Evolutionary conservation across 1,140 invertebrate species (phyloP), one percentile per base, ranked within the genome.

Genomic region (Bombus difficillimus): DNA sequence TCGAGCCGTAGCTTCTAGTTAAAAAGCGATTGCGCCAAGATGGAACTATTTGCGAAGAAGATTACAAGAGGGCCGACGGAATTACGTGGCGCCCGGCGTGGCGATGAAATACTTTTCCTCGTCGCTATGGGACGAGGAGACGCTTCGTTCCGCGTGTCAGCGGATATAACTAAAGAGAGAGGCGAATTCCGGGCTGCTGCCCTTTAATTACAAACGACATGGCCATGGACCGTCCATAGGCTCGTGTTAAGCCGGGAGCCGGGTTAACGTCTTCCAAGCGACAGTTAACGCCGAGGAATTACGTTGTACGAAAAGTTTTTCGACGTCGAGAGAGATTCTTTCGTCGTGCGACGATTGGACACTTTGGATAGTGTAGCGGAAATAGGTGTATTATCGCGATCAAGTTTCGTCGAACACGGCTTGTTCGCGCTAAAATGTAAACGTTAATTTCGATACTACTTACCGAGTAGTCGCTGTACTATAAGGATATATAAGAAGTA

Each of bases 151-250:
- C 80, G 84, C 71, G 62, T 74, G 83, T 88, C 79, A 77, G 37
- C 81, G 66, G 32, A 43, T 64, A n/a, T 79, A 89, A 89, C 83
- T 71, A 89, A 83, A 68, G 62, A 86, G 47, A 15, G 69, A 22
- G 6, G 32, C 69, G 78, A 73, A 89, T 83, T 89, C 83, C 75
- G 34, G 57, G 32, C 39, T 25, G 74, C 47, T 81, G 62, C 41
- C 77, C 79, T 82, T 89, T 89, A 89, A 89, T 89, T 82, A 81
- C 69, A 77, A 81, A 62, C 47, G 37, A 62, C 53, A 57, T 18
- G 13, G 69, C 47, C 18, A 69, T 3, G 53, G 39, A 81, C 73
- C 69, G 32, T 28, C 43, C 25, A 41, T 32, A 39, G 39, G 37
- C 53, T 68, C 74, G 37, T 57, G 78, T 89, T 88, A 78, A 69